A percentile compares a stretch with the other conserved stretches of the same genome.
phyloP scores from a whole-genome alignment of 1,140 invertebrate species.

The Aphidius gifuensis region DNA sequence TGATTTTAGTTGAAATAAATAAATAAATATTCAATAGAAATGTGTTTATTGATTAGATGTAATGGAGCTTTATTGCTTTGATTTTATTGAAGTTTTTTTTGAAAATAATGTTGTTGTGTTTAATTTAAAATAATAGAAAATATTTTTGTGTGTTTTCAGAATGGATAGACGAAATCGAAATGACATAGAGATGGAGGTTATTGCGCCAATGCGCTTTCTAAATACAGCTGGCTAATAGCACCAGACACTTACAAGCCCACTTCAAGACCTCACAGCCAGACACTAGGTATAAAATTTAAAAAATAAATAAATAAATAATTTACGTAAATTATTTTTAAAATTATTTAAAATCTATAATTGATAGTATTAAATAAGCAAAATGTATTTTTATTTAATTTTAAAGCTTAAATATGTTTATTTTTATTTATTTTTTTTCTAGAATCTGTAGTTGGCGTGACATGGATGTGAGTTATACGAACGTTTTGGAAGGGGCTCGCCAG shows the following conservation, averaged over 20 bases:
- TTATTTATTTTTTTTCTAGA: conserved; percentile 37
- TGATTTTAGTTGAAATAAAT: no score
- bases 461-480: conserved; percentile 74
- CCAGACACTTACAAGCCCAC: conserved; percentile 36
- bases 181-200: conserved; percentile 48
- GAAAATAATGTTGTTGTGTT: no score
- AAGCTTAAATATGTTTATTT: neutral
- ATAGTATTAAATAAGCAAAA: no score
- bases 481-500: conserved; percentile 74
- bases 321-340: neutral
- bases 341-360: no score
- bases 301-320: conserved; percentile 22
- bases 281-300: conserved; percentile 35
- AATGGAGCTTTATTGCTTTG: no score
- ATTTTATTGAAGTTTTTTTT: no score
- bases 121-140: neutral
- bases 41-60: no score
- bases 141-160: conserved; percentile 38
- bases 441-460: conserved; percentile 59
- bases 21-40: no score
- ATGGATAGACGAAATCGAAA: conserved; percentile 48
- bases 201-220: conserved; percentile 51
- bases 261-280: conserved; percentile 51
- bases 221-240: conserved; percentile 53
- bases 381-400: no score